These are phyloP conservation scores for Zaprionus capensis DNA, from an alignment of 1,140 invertebrate species.

Conservation along the genomic window DNA sequence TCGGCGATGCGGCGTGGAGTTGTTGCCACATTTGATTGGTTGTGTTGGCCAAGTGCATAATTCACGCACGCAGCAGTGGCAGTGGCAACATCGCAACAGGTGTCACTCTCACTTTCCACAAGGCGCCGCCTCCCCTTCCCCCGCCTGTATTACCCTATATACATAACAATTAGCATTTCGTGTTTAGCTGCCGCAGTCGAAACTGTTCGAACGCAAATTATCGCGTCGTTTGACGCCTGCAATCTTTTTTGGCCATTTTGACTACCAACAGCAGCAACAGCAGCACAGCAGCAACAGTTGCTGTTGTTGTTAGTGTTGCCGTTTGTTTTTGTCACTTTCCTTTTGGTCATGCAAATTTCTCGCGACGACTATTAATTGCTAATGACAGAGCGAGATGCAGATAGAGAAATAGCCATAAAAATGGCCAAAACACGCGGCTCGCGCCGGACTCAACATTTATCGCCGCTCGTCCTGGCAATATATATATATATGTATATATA, in stretches of 20 bases:
- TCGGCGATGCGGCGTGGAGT: constrained; percentile 29
- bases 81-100: constrained; percentile 58
- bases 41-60: constrained; percentile 44
- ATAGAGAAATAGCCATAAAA: constrained; percentile 65
- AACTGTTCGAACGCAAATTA: constrained; percentile 53
- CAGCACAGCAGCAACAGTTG: constrained; percentile 19
- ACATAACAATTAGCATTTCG: constrained; percentile 73
- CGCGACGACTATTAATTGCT: constrained; percentile 79
- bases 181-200: constrained; percentile 25
- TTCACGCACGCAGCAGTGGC: constrained; percentile 43
- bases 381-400: constrained; percentile 62
- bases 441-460: constrained; percentile 34
- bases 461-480: constrained; percentile 42
- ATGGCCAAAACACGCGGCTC: constrained; percentile 66
- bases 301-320: constrained; percentile 12
- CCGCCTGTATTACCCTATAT: constrained; percentile 52
- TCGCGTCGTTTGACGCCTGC: constrained; percentile 61
- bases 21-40: constrained; percentile 59
- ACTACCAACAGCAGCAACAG: constrained; percentile 24
- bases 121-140: constrained; percentile 19
- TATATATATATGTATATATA: background rate
- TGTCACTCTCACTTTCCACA: constrained; percentile 70
- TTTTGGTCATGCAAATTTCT: constrained; percentile 79
- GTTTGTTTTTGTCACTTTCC: constrained; percentile 74
- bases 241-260: constrained; percentile 57